Base-by-base conservation (phyloP, 2,888 invertebrate genomes). In the Coenonympha arcania region DNA sequence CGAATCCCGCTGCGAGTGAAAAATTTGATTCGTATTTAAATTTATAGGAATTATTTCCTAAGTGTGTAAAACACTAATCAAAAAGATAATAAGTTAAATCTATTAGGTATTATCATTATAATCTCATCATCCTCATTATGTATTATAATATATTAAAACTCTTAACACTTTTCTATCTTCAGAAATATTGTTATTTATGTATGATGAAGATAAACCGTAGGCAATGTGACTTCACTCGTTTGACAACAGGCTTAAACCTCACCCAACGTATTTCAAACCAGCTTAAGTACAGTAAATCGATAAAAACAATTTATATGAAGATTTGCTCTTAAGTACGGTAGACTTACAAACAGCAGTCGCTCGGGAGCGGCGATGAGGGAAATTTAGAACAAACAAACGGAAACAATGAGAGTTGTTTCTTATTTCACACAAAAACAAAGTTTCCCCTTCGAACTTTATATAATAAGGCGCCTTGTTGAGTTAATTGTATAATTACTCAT, bases 401-500 rank as follows among this genome's bases (percentile, higher is more conserved):
- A 53, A 61, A 60, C 68, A 70, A 70, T 63, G 64, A 63, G 63
- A 69, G 67, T 73, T 76, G 75, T 75, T 75, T 71, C 71, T 71
- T 68, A 71, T 73, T 73, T 68, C 66, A 65, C 62, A 67, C 66
- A 66, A 71, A 73, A 78, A 74, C 73, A 75, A 76, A 74, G 65
- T 76, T 76, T 57, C 54, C 48, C 55, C 61, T 55, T 61, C 52
- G 61, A 67, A 62, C 66, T 71, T 69, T 31, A 73, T 68, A 43
- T 55, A 56, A 76, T 73, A 68, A 69, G 72, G 72, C 71, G 73
- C 76, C 76, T 75, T 71, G 73, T 74, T 76, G 71, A 75, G 78
- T 78, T 79, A 76, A 79, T 79, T 76, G 72, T 73, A 68, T 73
- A 78, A 79, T 80, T 76, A 60, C 55, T 60, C 59, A 55, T 49